phyloP scores from a whole-genome alignment of 2,888 invertebrate genomes.

The Cheilosia scutellata region DNA sequence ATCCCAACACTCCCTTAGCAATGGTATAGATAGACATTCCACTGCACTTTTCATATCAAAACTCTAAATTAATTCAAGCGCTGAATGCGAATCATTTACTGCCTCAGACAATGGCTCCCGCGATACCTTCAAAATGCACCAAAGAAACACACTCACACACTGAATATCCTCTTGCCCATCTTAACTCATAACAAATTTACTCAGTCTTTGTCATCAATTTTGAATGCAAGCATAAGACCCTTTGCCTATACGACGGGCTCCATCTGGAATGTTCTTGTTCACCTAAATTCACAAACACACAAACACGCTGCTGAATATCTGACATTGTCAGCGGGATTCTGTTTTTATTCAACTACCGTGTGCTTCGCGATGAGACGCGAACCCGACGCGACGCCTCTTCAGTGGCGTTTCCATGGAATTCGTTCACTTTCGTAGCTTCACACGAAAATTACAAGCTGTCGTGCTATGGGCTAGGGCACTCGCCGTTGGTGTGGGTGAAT shows the following conservation, averaged over 20 bases:
- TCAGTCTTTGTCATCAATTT: constrained; percentile 67
- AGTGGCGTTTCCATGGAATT: constrained; percentile 52
- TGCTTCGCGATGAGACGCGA: constrained; percentile 3
- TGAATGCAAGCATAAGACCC: constrained; percentile 47
- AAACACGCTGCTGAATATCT: constrained; percentile 70
- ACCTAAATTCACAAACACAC: constrained; percentile 64
- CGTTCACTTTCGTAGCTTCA: constrained; percentile 51
- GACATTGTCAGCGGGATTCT: constrained; percentile 71
- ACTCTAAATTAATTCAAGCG: constrained; percentile 42
- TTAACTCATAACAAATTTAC: constrained; percentile 69
- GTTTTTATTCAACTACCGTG: constrained; percentile 39
- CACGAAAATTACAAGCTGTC: constrained; percentile 67
- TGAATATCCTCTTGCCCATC: constrained; percentile 34
- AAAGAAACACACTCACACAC: background rate
- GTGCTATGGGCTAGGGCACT: background rate
- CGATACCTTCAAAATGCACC: constrained; percentile 2
- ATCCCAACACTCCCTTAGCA: no score
- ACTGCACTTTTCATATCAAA: background rate
- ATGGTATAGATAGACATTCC: background rate
- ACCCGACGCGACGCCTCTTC: background rate
- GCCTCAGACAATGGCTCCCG: constrained; percentile 38
- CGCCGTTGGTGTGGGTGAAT: constrained; percentile 23
- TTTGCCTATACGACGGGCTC: constrained; percentile 38
- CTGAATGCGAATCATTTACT: constrained; percentile 48
- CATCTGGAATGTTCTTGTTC: constrained; percentile 10